Conservation (phyloP, 1,140 invertebrate species). For the Drosophila rufa region DNA sequence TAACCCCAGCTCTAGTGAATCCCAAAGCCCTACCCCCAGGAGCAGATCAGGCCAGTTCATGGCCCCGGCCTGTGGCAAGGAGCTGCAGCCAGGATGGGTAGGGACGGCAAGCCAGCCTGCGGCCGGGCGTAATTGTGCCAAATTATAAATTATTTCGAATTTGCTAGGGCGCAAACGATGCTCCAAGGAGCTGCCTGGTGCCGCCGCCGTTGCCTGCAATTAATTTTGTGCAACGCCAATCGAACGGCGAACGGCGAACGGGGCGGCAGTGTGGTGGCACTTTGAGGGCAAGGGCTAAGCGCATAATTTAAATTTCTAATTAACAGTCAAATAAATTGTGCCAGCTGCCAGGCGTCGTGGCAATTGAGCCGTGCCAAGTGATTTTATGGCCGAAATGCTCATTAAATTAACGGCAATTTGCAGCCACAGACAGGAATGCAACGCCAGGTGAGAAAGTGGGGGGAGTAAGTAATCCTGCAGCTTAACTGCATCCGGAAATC, state of each 20-base stretch:
- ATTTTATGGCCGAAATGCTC: slow-evolving; percentile 77
- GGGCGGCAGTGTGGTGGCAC: slow-evolving; percentile 17
- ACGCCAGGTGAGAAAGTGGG: slow-evolving; percentile 23
- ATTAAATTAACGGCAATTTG: slow-evolving; percentile 78
- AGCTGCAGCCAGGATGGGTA: slow-evolving; percentile 15
- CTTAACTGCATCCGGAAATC: not conserved
- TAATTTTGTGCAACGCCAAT: slow-evolving; percentile 77
- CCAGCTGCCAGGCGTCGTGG: slow-evolving; percentile 63
- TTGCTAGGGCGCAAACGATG: slow-evolving; percentile 68
- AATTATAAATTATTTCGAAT: slow-evolving; percentile 82
- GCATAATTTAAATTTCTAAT: slow-evolving; percentile 82
- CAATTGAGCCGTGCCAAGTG: slow-evolving; percentile 72
- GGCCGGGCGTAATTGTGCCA: slow-evolving; percentile 76
- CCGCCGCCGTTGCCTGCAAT: slow-evolving; percentile 59
- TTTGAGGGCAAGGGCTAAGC: slow-evolving; percentile 65
- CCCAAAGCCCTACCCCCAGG: not conserved
- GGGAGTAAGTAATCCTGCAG: slow-evolving; percentile 10
- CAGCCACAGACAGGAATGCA: slow-evolving; percentile 70
- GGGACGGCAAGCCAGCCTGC: slow-evolving; percentile 42
- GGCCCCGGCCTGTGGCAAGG: slow-evolving; percentile 32
- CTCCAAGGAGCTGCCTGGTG: slow-evolving; percentile 25
- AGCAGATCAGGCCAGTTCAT: slow-evolving; percentile 39
- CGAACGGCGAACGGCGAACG: slow-evolving; percentile 59
- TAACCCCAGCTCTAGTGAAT: slow-evolving; percentile 35
- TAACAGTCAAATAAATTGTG: slow-evolving; percentile 82